Evolutionary conservation across 2,113 vertebrate genomes (phyloP).

Genomic region (Microtus ochrogaster): DNA sequence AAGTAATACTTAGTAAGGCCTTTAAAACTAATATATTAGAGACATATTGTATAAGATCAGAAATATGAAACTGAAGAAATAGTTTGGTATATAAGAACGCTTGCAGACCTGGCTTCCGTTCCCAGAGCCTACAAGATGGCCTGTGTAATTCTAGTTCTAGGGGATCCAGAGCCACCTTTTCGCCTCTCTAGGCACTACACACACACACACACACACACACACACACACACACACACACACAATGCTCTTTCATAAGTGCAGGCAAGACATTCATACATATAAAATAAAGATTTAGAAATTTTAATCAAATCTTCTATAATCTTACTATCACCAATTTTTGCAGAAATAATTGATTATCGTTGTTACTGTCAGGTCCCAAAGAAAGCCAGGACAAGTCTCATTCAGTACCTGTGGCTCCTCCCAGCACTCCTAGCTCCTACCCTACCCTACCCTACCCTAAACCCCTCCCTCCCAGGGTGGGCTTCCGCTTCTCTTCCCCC

Average conservation of each 20-base stretch:
- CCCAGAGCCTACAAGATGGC: neutral
- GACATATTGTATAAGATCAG: neutral
- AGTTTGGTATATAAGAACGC: neutral
- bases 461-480: neutral
- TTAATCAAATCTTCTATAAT: neutral
- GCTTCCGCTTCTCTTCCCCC: neutral
- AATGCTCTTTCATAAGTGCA: neutral
- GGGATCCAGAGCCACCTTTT: neutral
- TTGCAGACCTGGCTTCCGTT: neutral
- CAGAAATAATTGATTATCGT: neutral
- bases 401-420: neutral
- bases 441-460: neutral
- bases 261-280: neutral
- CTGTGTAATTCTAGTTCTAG: neutral
- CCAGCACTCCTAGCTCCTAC: neutral
- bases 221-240: neutral
- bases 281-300: neutral
- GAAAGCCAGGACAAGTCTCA: neutral
- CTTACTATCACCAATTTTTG: neutral
- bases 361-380: neutral
- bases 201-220: neutral
- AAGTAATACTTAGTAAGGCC: neutral
- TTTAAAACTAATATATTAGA: constrained; percentile 12
- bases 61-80: neutral
- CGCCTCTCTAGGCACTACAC: neutral